These are phyloP conservation scores for Nettapus auritus DNA, from an alignment of 2,113 vertebrate genomes.

Conservation along the genomic window DNA sequence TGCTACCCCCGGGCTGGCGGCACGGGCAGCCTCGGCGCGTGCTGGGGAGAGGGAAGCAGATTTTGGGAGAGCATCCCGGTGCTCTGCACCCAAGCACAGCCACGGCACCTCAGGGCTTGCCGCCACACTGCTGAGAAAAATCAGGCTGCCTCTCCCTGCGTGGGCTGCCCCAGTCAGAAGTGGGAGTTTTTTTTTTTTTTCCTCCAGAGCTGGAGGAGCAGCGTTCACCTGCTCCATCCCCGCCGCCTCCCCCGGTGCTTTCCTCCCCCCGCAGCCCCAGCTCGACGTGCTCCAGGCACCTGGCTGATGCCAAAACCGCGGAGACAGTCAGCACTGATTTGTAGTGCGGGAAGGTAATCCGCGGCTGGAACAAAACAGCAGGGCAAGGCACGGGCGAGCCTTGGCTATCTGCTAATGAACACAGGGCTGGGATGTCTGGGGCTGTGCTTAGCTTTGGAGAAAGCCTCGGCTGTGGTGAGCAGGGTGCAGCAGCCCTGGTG, in stretches of 20 bases:
- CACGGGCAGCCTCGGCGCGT: not conserved
- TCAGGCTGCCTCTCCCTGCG: fast-evolving
- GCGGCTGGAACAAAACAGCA: not conserved
- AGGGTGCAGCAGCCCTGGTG: fast-evolving
- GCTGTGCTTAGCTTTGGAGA: not conserved
- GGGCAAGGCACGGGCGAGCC: not conserved
- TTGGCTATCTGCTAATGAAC: slow-evolving; percentile 8
- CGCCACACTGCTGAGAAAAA: not conserved
- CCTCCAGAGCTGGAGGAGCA: not conserved
- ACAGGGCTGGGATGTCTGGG: not conserved
- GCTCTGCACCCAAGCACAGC: not conserved
- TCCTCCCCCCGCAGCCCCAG: not conserved
- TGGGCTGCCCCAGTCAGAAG: not conserved
- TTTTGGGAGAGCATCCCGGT: not conserved
- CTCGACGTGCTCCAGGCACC: slow-evolving; percentile 51
- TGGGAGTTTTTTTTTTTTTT: not conserved
- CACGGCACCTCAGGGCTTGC: not conserved
- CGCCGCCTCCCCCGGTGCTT: not conserved
- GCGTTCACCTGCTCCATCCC: slow-evolving; percentile 26
- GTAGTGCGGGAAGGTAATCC: slow-evolving; percentile 10
- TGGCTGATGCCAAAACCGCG: slow-evolving; percentile 44
- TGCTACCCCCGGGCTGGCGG: not conserved
- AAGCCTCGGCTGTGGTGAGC: not conserved
- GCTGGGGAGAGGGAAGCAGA: not conserved
- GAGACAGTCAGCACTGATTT: slow-evolving; percentile 36